phyloP scores from a whole-genome alignment of 2,113 vertebrate species.

The Melanerpes formicivorus region DNA sequence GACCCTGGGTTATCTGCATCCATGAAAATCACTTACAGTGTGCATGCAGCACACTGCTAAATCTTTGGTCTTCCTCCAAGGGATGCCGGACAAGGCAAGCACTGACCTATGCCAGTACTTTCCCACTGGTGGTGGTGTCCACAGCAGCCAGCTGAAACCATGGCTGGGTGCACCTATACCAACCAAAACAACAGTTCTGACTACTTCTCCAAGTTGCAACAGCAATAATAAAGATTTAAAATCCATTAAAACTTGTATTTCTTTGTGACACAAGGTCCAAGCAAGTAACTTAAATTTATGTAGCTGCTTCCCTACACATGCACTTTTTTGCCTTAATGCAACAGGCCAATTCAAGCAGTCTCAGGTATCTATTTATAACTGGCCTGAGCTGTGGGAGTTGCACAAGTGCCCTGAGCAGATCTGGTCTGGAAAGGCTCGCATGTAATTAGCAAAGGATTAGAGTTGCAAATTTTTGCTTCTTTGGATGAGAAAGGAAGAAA shows the following conservation, averaged over 20 bases:
- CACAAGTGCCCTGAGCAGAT: background rate
- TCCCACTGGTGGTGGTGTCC: background rate
- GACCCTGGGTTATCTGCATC: background rate
- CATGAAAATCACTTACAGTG: background rate
- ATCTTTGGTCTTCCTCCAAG: background rate
- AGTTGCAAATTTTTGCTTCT: background rate
- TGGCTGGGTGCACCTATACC: background rate
- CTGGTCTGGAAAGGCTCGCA: background rate
- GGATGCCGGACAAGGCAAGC: background rate
- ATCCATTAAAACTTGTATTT: background rate
- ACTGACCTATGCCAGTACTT: background rate
- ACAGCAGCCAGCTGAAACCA: background rate
- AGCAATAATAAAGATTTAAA: background rate
- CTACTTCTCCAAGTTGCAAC: background rate
- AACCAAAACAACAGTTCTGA: background rate
- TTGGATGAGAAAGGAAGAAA: background rate
- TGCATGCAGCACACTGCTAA: background rate
- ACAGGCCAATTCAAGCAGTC: background rate
- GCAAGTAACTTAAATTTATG: background rate
- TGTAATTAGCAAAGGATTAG: background rate
- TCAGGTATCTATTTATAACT: background rate
- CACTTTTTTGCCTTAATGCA: background rate
- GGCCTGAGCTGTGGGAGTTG: background rate
- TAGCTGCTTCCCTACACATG: too few relatives aligned
- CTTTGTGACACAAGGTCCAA: rapidly evolving